Conservation (phyloP, 2,113 vertebrate species). For the Oriolus oriolus region DNA sequence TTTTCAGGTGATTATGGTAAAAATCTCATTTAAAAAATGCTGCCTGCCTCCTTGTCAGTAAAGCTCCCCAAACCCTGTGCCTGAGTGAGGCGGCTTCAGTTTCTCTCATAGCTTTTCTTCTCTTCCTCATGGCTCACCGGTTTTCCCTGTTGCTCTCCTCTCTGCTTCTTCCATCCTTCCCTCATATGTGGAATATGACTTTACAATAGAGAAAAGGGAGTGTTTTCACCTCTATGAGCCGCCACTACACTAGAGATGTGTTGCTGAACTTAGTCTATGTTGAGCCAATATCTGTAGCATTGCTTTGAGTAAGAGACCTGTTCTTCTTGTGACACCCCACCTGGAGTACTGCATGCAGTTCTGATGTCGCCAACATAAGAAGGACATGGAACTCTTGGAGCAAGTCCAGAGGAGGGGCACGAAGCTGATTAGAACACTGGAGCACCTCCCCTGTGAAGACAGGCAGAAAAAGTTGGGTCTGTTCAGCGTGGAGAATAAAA, state of each 20-base stretch:
- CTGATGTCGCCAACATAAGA: neutral
- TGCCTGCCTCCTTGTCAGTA: neutral
- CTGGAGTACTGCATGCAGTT: neutral
- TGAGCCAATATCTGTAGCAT: neutral
- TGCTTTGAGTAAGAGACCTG: neutral
- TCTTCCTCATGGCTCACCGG: neutral
- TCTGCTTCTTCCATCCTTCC: neutral
- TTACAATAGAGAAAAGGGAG: neutral
- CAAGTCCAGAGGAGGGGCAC: neutral
- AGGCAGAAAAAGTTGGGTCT: neutral
- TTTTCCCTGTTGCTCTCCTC: neutral
- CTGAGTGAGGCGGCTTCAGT: neutral
- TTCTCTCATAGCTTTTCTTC: neutral
- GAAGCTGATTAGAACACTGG: neutral
- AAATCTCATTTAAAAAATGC: neutral
- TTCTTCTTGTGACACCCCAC: neutral
- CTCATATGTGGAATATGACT: neutral
- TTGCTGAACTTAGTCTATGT: neutral
- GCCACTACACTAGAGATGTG: neutral
- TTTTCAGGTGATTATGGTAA: neutral
- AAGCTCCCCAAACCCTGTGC: neutral
- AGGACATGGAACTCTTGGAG: neutral
- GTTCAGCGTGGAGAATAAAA: neutral
- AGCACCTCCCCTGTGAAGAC: neutral
- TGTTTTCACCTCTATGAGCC: neutral